Percentiles rank a stretch among this genome's conserved stretches.
Conservation (phyloP, 2,888 invertebrate genomes). For the Neoascia interrupta region DNA sequence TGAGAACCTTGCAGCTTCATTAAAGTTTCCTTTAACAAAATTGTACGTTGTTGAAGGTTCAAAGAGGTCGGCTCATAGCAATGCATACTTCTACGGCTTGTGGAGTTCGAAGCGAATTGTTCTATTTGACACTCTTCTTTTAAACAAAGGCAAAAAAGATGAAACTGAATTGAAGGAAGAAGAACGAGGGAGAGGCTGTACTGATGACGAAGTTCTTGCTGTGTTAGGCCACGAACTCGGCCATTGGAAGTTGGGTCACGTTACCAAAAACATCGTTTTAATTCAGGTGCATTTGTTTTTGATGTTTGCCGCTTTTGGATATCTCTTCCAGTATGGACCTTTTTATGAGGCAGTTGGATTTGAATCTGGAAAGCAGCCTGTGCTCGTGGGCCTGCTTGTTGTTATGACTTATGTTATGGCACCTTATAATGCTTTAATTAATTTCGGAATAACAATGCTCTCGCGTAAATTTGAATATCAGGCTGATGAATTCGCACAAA, state of each 20-base stretch:
- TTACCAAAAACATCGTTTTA: constrained; percentile 90
- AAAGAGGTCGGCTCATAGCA: constrained; percentile 97
- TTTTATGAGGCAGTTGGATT: constrained; percentile 96
- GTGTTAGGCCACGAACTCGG: constrained; percentile 98
- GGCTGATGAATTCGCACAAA: constrained; percentile 95
- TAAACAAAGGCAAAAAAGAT: constrained; percentile 83
- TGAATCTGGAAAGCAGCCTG: constrained; percentile 86
- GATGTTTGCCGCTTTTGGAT: constrained; percentile 84
- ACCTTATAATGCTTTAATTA: constrained; percentile 94
- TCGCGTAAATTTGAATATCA: constrained; percentile 96
- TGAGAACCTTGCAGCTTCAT: constrained; percentile 90
- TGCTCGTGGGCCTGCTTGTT: constrained; percentile 93
- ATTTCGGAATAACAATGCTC: constrained; percentile 90
- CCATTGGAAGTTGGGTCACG: constrained; percentile 97
- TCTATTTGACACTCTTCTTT: constrained; percentile 95
- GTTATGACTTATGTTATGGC: constrained; percentile 95
- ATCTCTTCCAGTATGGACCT: constrained; percentile 84
- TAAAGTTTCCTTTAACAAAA: constrained; percentile 95
- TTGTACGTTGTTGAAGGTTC: constrained; percentile 98
- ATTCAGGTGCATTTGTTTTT: constrained; percentile 88
- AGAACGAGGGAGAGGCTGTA: constrained; percentile 85
- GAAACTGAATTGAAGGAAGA: constrained; percentile 76
- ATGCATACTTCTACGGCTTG: constrained; percentile 98
- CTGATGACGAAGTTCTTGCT: constrained; percentile 94
- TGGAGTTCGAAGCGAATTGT: constrained; percentile 98